Base-by-base conservation (phyloP, 2,113 vertebrate genomes). In the Bos javanicus region DNA sequence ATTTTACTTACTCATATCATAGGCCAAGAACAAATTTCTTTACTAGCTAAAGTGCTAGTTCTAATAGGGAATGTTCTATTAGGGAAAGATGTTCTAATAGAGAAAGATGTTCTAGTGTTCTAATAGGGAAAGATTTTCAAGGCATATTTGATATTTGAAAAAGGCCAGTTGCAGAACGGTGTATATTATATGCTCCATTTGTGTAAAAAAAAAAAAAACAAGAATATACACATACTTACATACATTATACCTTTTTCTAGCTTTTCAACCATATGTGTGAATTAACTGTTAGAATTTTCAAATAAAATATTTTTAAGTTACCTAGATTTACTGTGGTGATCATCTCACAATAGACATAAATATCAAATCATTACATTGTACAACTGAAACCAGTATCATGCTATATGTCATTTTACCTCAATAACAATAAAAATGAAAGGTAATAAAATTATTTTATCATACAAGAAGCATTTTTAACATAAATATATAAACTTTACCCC, bases 301-400 rank as follows among this genome's bases (percentile, higher is more conserved):
- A 90, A 56, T 57, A 89, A 85, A 91, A 84, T 67, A 92, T 74
- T 86, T 95, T 67, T 90, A 82, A 87, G 39, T 50, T 94, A 52
- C 74, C 19, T 78, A 62, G 43, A 90, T 16, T 83, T 25, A 95
- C 25, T 43, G 28, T 78, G 6, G 82, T 84, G 30, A 85, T 54
- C n/a, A 52, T 85, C 83, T 95, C 26, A 60, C 3, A 85, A 54
- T 43, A 90, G 6, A 60, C 50, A 62, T 12, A 39, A 90, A 85
- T 76, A 21, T 85, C 16, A 74, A 95, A 95, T 62, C 62, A 62
- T 60, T 84, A 84, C 5, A 16, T 60, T 28, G 6, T 43, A 54
- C 3, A 91, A 21, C 56, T 85, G 54, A 95, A 91, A 78, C 39
- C 76, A 78, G n/a, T 81, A 11, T 30, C 46, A 57, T 92, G 46